Evolutionary conservation across 2,888 invertebrate species (phyloP), one percentile per base, ranked within the genome.

Genomic region (Theretra japonica): DNA sequence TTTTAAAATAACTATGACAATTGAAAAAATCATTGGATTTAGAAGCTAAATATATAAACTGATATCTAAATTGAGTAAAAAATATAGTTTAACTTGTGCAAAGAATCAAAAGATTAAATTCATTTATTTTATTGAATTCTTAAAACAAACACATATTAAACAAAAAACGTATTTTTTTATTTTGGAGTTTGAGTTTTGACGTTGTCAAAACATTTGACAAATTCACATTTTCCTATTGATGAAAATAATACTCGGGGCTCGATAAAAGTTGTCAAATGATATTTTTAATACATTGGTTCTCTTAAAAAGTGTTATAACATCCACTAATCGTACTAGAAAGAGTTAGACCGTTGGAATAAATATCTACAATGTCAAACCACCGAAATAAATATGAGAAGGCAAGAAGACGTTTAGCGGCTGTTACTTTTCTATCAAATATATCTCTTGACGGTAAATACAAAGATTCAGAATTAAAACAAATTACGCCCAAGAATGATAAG

Each of bases 391-490:
- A 94, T 83, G 95, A 95, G 85, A 96, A 96, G 92, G 97, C 97
- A 85, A 96, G 97, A 87, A 96, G 98, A 92, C 96, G 98, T 90
- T 96, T 98, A 83, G 98, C 98, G 87, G 99, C 99, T 81, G 96
- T 98, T 85, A 97, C 98, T 86, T 99, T 99, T 95, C 95, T 99
- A 82, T 97, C 98, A 71, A 99, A 99, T 94, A 99, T 99, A 88
- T 98, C 99, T 76, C 95, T 99, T 76, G 98, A 99, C 95, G 99
- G 99, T 79, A 97, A 97, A 81, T 97, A 97, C 90, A 96, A 96
- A 87, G 97, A 97, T 88, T 96, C 96, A 74, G 96, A 90, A 77
- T 75, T 89, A 73, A 80, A 83, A 72, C 86, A 88, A 74, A 77
- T 86, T 76, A 78, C 83, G 53, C 75, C 79, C 23, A 88, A 84